phyloP scores from a whole-genome alignment of 92 coral and sea anemone genomes.

The Phenganax stokvisi region DNA sequence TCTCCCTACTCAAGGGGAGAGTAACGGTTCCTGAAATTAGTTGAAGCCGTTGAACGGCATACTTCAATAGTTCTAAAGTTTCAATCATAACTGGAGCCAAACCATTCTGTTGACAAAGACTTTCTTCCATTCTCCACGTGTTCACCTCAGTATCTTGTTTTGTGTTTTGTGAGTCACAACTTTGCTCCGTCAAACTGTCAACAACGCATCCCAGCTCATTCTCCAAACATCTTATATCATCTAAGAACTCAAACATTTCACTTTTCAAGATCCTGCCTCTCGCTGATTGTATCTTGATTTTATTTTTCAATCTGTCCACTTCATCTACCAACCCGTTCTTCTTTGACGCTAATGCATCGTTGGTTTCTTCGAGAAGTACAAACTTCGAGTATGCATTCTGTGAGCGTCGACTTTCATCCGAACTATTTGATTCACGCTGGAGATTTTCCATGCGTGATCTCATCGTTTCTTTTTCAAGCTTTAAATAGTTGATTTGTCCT shows the following conservation, averaged over 20 bases:
- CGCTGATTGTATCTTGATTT: conserved; percentile 23
- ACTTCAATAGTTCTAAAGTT: conserved; percentile 28
- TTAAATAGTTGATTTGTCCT: conserved; percentile 59
- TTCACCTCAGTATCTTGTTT: conserved; percentile 56
- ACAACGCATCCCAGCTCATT: conserved; percentile 61
- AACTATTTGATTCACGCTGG: conserved; percentile 63
- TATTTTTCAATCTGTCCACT: conserved; percentile 14
- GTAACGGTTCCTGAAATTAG: background rate
- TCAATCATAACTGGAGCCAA: conserved; percentile 34
- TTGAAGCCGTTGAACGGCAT: conserved; percentile 13
- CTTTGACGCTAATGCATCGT: background rate
- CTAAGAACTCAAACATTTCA: conserved; percentile 70
- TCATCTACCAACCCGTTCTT: conserved; percentile 7
- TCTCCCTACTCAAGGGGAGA: background rate
- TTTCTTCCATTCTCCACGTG: conserved; percentile 60
- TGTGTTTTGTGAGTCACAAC: background rate
- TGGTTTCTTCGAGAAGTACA: background rate
- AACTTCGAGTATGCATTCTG: background rate
- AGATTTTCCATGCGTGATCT: conserved; percentile 65
- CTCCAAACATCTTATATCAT: conserved; percentile 67
- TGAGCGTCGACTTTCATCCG: conserved; percentile 46
- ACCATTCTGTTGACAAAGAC: conserved; percentile 27
- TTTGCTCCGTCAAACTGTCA: conserved; percentile 51
- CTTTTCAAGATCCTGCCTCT: conserved; percentile 22
- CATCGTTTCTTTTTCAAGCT: conserved; percentile 63